Conservation (phyloP, 2,888 invertebrate genomes). For the Pachycephus smyrnensis region DNA sequence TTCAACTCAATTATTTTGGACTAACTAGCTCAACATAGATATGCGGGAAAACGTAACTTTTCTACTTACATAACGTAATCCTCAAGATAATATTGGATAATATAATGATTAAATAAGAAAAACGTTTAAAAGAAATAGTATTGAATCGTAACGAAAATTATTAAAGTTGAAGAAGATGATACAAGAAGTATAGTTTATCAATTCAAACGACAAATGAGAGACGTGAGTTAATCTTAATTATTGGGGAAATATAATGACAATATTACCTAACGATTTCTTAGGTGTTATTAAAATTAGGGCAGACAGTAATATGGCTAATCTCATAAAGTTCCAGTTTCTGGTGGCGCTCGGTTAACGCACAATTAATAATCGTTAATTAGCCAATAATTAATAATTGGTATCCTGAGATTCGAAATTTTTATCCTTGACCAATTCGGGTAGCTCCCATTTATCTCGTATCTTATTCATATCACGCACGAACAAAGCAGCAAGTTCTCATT, state of each 20-base stretch:
- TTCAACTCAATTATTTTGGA: not conserved
- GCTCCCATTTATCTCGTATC: slow-evolving; percentile 1
- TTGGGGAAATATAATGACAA: no score
- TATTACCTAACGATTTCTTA: not conserved
- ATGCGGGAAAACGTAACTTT: not conserved
- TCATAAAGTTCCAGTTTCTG: not conserved
- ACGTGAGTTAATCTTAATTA: not conserved
- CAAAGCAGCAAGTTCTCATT: not conserved
- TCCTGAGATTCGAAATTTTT: slow-evolving; percentile 40
- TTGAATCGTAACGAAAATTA: not conserved
- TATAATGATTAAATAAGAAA: not conserved
- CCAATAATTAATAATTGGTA: slow-evolving; percentile 26
- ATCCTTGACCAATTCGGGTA: slow-evolving; percentile 31
- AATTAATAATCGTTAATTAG: not conserved
- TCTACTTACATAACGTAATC: not conserved
- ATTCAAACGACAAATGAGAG: not conserved
- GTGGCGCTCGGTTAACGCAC: not conserved
- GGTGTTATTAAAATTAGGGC: not conserved
- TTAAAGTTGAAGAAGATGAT: not conserved
- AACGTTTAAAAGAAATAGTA: not conserved
- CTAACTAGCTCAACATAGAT: not conserved
- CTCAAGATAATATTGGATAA: not conserved
- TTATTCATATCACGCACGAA: not conserved
- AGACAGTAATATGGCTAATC: not conserved
- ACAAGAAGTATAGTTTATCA: not conserved